A percentile compares a stretch with the other conserved stretches of the same genome.
Evolutionary conservation across 2,888 invertebrate species (phyloP).

Genomic region (Thecophora atra): DNA sequence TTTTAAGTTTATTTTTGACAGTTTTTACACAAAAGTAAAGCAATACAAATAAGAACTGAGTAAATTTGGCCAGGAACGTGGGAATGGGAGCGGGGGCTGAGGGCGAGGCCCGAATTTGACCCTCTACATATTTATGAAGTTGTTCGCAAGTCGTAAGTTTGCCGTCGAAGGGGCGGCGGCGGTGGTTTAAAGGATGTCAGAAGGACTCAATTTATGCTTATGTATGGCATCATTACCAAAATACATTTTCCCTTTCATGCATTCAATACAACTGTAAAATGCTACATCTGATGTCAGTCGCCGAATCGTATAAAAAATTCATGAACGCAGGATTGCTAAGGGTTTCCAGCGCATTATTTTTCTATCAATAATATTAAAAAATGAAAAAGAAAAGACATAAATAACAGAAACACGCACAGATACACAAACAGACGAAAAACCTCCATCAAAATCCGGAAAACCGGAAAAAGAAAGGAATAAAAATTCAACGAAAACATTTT

Average conservation of each 20-base stretch:
- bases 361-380: too few species aligned
- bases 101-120: constrained; percentile 14
- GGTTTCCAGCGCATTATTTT: too few species aligned
- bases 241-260: constrained; percentile 17
- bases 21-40: constrained; percentile 35
- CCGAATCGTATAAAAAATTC: constrained; percentile 31
- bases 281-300: constrained; percentile 23
- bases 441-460: neutral
- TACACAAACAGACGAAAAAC: neutral
- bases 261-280: constrained; percentile 21
- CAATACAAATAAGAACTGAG: constrained; percentile 2
- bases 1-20: constrained; percentile 36
- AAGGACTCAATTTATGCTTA: constrained; percentile 35
- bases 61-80: neutral
- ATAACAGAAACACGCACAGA: neutral
- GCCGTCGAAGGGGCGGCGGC: neutral
- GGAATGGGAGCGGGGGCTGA: neutral
- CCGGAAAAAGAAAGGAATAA: neutral
- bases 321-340: constrained; percentile 17
- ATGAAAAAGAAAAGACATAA: neutral
- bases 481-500: constrained; percentile 17
- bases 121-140: constrained; percentile 36
- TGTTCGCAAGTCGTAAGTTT: constrained; percentile 33
- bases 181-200: neutral
- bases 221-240: constrained; percentile 35